Evolutionary conservation across 1,140 invertebrate species (phyloP), one percentile per base, ranked within the genome.

Genomic region (Sesamia nonagrioides): DNA sequence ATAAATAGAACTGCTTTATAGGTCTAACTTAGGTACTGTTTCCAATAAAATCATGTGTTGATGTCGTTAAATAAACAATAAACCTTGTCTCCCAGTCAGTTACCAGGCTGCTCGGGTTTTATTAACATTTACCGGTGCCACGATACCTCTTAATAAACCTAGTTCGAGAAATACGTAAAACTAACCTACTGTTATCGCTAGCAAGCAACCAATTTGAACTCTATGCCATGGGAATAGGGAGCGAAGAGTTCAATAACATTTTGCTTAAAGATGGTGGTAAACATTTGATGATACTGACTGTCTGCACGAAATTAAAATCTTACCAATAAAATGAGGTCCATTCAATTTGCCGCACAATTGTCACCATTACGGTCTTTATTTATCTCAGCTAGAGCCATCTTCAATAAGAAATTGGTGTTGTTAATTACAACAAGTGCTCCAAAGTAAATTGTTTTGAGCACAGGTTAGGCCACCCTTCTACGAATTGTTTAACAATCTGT

Each of bases 51-150:
- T 69, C 27, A n/a, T 79, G 80, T 74, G 77, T 79, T 56, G 56
- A 74, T 73, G 79, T 81, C 80, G 77, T 87, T 84, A 84, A 82
- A 81, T 56, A 73, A 82, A 86, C 81, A 84, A 87, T 87, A 86
- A 86, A 86, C 73, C 71, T 58, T 21, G 63, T 17, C 45, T 50
- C 27, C 27, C 35, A 68, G n/a, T 15, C 33, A 40, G 45, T 50
- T 76, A 21, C 9, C 27, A n/a, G 40, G 8, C 17, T 27, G 27
- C 60, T 77, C 15, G 15, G 54, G 75, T 68, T 77, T 77, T 69
- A 77, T 77, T 77, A 77, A 68, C 69, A 73, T 56, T 73, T 69
- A 69, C 66, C 66, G 66, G 18, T 27, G 66, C 66, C 21, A 37
- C 11, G 63, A 69, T 69, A 69, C 66, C 66, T 50, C 66, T 68